Conservation (phyloP, 2,113 vertebrate species). For the Gymnogyps californianus region DNA sequence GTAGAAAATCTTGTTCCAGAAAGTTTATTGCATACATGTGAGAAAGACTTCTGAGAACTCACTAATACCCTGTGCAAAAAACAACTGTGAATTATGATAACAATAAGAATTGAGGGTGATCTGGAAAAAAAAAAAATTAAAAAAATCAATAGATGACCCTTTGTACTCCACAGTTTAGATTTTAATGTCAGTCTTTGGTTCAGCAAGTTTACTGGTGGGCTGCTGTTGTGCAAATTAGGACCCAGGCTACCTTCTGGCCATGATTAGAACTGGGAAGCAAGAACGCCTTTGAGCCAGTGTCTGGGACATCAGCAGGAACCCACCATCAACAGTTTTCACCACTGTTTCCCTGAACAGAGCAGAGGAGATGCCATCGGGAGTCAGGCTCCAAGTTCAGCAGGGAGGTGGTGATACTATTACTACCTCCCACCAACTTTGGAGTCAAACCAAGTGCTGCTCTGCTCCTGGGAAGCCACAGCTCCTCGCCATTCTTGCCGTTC, state of each 20-base stretch:
- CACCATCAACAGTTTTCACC: neutral
- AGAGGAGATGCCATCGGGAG: rapidly evolving
- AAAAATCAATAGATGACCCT: neutral
- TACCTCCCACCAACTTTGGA: neutral
- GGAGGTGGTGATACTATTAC: neutral
- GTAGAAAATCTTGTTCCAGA: neutral
- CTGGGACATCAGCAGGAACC: neutral
- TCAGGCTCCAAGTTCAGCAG: neutral
- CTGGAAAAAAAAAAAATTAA: no score
- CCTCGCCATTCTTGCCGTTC: neutral
- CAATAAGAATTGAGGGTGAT: neutral
- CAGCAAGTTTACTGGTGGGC: neutral
- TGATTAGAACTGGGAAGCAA: neutral
- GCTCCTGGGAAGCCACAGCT: neutral
- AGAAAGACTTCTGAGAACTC: neutral
- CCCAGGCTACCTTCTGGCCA: neutral
- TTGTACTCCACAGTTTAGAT: neutral
- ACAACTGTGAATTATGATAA: neutral
- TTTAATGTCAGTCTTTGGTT: neutral
- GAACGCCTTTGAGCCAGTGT: rapidly evolving
- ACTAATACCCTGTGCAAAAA: neutral
- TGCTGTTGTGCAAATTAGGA: neutral
- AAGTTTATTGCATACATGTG: neutral
- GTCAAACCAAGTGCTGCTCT: neutral
- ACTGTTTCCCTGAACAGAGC: neutral